Evolutionary conservation across 2,113 vertebrate species (phyloP), one percentile per base, ranked within the genome.

Genomic region (Peromyscus californicus): DNA sequence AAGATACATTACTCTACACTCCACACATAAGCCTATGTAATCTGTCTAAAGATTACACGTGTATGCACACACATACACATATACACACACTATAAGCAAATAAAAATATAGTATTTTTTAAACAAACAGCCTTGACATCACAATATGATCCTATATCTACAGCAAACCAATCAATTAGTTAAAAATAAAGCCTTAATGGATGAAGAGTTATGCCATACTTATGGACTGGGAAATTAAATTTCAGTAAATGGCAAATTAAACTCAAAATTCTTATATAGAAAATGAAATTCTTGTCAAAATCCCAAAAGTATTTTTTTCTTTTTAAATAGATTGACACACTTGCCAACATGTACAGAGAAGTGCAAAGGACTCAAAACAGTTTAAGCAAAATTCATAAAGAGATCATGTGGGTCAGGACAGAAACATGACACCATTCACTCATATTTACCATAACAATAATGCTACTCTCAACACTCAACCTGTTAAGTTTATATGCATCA

Each of bases 261-360:
- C 59, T 48, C 31, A 67, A 97, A 97, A 89, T 24, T 86, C 9
- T 8, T 93, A 48, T 85, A 83, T 9, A 87, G 9, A 94, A 11
- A 39, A 29, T 59, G 2, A 36, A 84, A 96, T 59, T 84, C 93
- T 82, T 45, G 17, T 39, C 51, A 90, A 83, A 78, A 88, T 57
- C 8, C 48, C 31, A 69, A 89, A 95, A 88, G 4, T 2, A 7
- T 65, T 42, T 92, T 92, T 54, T 88, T n/a, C 16, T 69, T 70
- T 88, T 48, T 12, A 82, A 59, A 3, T 29, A 83, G 82, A 78
- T 22, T 39, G n/a, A 78, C 42, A 11, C 45, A 24, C 36, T 13
- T 94, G 54, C 15, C 90, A 83, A 91, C n/a, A 74, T 70, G 3
- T 48, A 42, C 82, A 94, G 1, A 29, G 4, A 93, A 91, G 21